A percentile compares a stretch with the other conserved stretches of the same genome.
Evolutionary conservation across 2,888 invertebrate species (phyloP).

Genomic region (Gandaritis pyraliata): DNA sequence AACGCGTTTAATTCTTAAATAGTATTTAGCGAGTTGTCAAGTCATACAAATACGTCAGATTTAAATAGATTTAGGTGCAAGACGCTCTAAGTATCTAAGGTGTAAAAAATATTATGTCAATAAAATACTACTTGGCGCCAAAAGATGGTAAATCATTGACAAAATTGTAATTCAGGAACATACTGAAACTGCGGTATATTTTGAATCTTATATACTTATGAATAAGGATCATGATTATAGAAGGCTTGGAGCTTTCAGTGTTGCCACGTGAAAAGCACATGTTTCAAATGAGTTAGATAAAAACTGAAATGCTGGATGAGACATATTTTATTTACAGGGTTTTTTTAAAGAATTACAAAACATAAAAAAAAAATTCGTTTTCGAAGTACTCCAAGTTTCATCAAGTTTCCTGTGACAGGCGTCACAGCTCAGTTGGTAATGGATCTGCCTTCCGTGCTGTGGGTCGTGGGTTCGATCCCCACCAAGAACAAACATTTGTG

Average conservation of each 20-base stretch:
- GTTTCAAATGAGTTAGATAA: conserved; percentile 35
- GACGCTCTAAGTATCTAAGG: too few relatives aligned
- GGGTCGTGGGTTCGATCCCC: too few relatives aligned
- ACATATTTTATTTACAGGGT: not conserved
- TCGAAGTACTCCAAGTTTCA: too few relatives aligned
- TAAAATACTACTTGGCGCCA: conserved; percentile 53
- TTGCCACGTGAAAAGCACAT: conserved; percentile 49
- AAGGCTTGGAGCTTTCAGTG: conserved; percentile 9
- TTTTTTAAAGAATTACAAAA: not conserved
- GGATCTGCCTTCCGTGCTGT: too few relatives aligned
- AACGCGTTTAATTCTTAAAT: too few relatives aligned
- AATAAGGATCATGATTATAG: conserved; percentile 11
- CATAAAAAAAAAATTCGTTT: too few relatives aligned
- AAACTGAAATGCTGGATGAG: conserved; percentile 33
- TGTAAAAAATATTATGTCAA: conserved; percentile 6
- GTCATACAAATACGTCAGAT: too few relatives aligned
- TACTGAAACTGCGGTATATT: conserved; percentile 15
- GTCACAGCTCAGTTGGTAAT: too few relatives aligned
- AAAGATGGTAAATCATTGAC: conserved; percentile 53
- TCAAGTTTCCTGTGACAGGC: too few relatives aligned
- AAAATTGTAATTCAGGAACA: not conserved
- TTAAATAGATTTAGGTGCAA: too few relatives aligned
- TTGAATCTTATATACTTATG: conserved; percentile 14
- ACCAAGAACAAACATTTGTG: too few relatives aligned
- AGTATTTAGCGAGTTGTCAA: too few relatives aligned